Conservation (phyloP, 2,888 invertebrate genomes). For the Melanotus villosus region DNA sequence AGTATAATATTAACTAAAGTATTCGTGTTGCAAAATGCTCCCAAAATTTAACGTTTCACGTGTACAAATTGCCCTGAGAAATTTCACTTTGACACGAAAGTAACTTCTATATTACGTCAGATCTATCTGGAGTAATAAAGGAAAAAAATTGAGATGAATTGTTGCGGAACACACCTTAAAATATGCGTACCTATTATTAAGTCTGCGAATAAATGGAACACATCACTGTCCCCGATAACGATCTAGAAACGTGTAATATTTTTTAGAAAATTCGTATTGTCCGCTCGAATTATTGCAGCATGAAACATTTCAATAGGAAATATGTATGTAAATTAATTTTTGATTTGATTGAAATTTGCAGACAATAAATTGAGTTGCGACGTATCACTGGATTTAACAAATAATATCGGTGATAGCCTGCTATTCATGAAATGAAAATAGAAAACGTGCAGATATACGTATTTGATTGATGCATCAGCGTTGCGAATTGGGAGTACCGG, state of each 20-base stretch:
- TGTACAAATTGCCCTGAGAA: neutral
- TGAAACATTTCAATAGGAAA: too few species aligned
- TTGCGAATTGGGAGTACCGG: too few species aligned
- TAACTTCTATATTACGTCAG: constrained; percentile 9
- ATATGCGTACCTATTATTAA: neutral
- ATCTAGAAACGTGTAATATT: too few species aligned
- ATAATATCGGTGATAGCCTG: too few species aligned
- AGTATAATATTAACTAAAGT: too few species aligned
- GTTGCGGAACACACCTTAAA: constrained; percentile 2
- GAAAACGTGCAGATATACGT: neutral
- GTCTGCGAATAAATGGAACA: neutral
- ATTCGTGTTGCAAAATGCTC: neutral
- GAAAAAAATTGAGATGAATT: neutral
- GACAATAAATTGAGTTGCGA: neutral
- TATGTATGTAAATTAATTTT: neutral
- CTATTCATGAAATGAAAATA: neutral
- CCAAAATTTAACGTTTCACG: neutral
- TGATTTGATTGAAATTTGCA: neutral
- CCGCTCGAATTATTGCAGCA: too few species aligned
- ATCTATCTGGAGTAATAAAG: neutral
- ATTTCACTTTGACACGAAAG: neutral
- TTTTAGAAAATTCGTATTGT: too few species aligned
- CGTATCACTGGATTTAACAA: too few species aligned
- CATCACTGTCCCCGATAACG: neutral
- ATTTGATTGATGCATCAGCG: neutral